Evolutionary conservation across 2,888 invertebrate genomes (phyloP).

Genomic region (Stegana nigrithorax): DNA sequence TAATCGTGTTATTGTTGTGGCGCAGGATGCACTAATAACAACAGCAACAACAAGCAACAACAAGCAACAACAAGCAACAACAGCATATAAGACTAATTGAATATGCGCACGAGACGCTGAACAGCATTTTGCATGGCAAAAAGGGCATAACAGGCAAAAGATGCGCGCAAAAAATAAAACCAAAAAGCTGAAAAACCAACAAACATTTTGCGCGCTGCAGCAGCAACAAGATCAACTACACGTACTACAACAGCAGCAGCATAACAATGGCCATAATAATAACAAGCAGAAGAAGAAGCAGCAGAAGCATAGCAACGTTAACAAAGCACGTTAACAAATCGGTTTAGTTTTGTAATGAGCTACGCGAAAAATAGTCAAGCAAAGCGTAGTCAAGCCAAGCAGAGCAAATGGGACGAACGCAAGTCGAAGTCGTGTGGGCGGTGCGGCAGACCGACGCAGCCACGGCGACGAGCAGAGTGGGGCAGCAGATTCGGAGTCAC

Average conservation of each 20-base stretch:
- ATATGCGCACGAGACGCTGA: slow-evolving; percentile 15
- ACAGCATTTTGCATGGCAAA: not conserved
- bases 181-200: not conserved
- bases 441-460: not conserved
- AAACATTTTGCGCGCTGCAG: not conserved
- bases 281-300: not conserved
- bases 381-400: not conserved
- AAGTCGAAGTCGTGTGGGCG: not conserved
- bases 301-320: too few relatives aligned
- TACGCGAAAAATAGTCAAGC: not conserved
- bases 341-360: not conserved
- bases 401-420: not conserved
- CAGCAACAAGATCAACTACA: not conserved
- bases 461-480: not conserved
- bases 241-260: not conserved
- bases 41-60: not conserved
- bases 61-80: not conserved
- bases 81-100: slow-evolving; percentile 22
- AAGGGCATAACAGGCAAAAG: not conserved
- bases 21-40: not conserved
- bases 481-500: too few relatives aligned
- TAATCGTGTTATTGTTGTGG: slow-evolving; percentile 14
- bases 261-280: not conserved
- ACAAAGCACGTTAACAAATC: too few relatives aligned
- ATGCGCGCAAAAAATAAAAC: too few relatives aligned